Percentiles rank a stretch among this genome's conserved stretches.
These are phyloP conservation scores for Grallaria varia DNA, from an alignment of 2,113 vertebrate species.

Conservation along the genomic window DNA sequence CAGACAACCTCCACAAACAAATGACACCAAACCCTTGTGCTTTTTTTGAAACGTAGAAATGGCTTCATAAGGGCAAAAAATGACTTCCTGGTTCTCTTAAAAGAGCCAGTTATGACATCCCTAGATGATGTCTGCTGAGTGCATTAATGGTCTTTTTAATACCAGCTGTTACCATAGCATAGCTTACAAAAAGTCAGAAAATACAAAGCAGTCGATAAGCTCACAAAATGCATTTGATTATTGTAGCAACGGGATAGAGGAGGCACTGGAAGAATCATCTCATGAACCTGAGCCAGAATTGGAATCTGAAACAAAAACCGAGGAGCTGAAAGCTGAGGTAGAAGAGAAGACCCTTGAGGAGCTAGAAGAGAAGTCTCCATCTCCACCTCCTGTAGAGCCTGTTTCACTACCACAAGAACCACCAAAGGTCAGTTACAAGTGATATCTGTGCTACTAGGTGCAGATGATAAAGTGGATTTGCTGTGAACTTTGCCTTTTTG, in stretches of 20 bases:
- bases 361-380: conserved; percentile 88
- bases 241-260: conserved; percentile 83
- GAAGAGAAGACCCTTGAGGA: conserved; percentile 91
- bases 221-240: conserved; percentile 21
- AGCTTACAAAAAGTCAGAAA: neutral
- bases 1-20: neutral
- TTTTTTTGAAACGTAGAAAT: neutral
- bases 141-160: neutral
- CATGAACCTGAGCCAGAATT: conserved; percentile 79
- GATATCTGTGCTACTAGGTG: neutral
- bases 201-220: neutral
- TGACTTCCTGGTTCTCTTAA: neutral
- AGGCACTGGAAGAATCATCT: conserved; percentile 78
- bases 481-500: neutral
- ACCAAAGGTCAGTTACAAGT: conserved; percentile 82
- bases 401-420: conserved; percentile 86
- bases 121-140: neutral
- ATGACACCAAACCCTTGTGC: neutral
- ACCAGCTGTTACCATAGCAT: neutral
- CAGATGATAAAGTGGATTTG: neutral
- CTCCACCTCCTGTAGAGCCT: conserved; percentile 88
- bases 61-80: neutral
- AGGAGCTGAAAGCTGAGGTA: conserved; percentile 83
- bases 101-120: neutral
- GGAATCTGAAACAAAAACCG: conserved; percentile 80